Evolutionary conservation across 2,797 vertebrate species (phyloP).

Genomic region (Myiotriccus ornatus): DNA sequence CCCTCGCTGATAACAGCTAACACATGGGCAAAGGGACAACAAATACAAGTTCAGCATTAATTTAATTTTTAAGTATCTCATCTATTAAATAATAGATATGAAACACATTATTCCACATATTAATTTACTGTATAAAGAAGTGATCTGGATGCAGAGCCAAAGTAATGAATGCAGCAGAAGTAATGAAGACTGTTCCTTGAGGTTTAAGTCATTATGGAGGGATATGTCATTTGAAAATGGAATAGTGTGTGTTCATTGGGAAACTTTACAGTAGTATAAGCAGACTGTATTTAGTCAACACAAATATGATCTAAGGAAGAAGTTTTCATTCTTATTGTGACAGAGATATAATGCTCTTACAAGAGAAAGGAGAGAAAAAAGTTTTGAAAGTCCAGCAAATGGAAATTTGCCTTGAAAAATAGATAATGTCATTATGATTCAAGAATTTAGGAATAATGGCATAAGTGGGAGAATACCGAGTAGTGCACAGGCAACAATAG

Average conservation of each 20-base stretch:
- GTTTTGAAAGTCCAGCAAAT: neutral
- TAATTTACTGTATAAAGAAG: neutral
- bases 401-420: neutral
- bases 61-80: neutral
- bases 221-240: neutral
- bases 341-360: neutral
- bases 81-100: neutral
- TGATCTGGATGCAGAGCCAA: neutral
- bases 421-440: neutral
- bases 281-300: neutral
- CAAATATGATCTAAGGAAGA: neutral
- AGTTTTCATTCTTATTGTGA: neutral
- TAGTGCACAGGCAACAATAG: neutral
- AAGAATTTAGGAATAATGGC: neutral
- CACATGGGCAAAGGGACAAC: neutral
- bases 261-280: neutral
- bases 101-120: neutral
- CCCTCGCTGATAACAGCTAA: neutral
- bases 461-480: neutral
- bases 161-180: neutral
- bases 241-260: neutral
- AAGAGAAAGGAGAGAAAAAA: neutral
- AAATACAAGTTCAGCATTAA: neutral
- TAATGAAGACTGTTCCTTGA: neutral
- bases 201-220: neutral